These are phyloP conservation scores for Aurelia aurita DNA, from an alignment of 30 jellyfish, hydroid and myxozoan species.

Conservation along the genomic window DNA sequence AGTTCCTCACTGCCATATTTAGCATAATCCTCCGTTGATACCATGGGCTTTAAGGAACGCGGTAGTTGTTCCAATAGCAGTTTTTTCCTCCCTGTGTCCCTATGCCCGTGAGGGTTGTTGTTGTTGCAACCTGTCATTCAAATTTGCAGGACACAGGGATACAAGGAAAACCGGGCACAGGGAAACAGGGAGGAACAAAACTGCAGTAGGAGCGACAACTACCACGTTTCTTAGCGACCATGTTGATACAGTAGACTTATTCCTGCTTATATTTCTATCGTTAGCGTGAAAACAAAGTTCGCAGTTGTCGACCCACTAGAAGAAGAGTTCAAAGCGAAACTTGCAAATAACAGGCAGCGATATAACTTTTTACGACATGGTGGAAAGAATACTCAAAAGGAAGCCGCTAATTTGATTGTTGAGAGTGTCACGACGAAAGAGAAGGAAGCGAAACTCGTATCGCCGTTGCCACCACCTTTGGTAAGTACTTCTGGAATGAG, in stretches of 20 bases:
- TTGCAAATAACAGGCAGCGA: slow-evolving; percentile 64
- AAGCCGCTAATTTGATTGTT: background rate
- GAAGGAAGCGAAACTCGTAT: slow-evolving; percentile 45
- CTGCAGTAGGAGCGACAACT: too few relatives aligned
- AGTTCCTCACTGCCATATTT: background rate
- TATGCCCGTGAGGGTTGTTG: too few relatives aligned
- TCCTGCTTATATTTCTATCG: background rate
- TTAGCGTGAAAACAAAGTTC: slow-evolving; percentile 63
- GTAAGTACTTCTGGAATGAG: slow-evolving; percentile 7
- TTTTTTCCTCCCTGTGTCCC: too few relatives aligned
- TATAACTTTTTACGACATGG: slow-evolving; percentile 49
- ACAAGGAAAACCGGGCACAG: too few relatives aligned
- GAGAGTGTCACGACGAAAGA: slow-evolving; percentile 31
- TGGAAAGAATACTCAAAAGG: background rate
- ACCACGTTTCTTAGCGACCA: background rate
- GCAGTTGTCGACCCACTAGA: slow-evolving; percentile 73
- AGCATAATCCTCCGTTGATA: background rate
- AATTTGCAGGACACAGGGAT: too few relatives aligned
- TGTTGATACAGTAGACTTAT: background rate
- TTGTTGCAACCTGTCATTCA: too few relatives aligned
- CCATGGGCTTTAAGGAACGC: too few relatives aligned
- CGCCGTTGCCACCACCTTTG: slow-evolving; percentile 85
- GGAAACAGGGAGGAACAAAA: too few relatives aligned
- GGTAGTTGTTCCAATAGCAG: too few relatives aligned
- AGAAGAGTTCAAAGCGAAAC: slow-evolving; percentile 64